Percentiles rank a stretch among this genome's conserved stretches.
Evolutionary conservation across 2,797 vertebrate species (phyloP).

Genomic region (Hoplostethus mediterraneus): DNA sequence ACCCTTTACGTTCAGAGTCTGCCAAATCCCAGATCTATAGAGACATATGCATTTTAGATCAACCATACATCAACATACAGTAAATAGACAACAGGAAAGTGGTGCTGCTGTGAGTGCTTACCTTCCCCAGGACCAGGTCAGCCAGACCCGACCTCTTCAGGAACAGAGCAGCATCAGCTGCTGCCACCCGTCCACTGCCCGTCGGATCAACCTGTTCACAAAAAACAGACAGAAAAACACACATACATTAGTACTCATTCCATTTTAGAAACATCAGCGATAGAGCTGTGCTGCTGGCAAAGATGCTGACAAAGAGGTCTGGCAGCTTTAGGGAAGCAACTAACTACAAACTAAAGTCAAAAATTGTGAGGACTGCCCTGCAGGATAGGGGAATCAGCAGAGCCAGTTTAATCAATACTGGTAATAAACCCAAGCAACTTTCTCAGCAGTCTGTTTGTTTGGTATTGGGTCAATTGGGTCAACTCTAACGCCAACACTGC

Average conservation of each 20-base stretch:
- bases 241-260: not conserved
- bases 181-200: constrained; percentile 91
- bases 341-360: constrained; percentile 12
- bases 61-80: not conserved
- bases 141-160: constrained; percentile 96
- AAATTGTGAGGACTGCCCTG: constrained; percentile 6
- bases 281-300: not conserved
- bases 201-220: constrained; percentile 89
- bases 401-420: constrained; percentile 56
- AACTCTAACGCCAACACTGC: not conserved
- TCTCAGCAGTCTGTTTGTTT: constrained; percentile 48
- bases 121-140: constrained; percentile 96
- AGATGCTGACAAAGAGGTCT: not conserved
- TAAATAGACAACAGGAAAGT: not conserved
- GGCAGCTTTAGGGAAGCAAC: not conserved
- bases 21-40: constrained; percentile 97
- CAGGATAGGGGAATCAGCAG: constrained; percentile 2
- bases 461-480: constrained; percentile 40
- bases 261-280: constrained; percentile 12
- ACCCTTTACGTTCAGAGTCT: constrained; percentile 95
- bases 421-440: constrained; percentile 56
- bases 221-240: not conserved
- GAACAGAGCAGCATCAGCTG: constrained; percentile 95
- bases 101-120: constrained; percentile 61
- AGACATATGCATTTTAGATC: constrained; percentile 39